Evolutionary conservation across 2,113 vertebrate genomes (phyloP).

Genomic region (Eupsittula cactorum): DNA sequence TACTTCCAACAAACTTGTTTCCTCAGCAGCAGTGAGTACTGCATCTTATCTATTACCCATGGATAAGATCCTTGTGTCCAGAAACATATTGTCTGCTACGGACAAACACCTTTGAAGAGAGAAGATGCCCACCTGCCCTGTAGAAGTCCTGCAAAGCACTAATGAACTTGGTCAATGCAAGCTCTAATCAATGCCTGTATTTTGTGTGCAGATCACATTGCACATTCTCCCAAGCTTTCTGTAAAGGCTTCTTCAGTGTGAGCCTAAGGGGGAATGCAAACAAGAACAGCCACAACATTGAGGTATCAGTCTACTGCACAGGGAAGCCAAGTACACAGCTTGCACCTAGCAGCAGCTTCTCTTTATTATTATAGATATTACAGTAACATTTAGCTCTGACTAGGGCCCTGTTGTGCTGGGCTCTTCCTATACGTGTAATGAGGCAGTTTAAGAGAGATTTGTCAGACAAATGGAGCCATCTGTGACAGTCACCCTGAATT

Average conservation of each 20-base stretch:
- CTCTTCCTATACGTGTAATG: not conserved
- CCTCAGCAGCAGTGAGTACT: not conserved
- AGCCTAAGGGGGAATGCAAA: not conserved
- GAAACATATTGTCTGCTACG: not conserved
- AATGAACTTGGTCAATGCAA: not conserved
- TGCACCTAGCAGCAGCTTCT: not conserved
- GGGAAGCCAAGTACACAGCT: not conserved
- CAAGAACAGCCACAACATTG: not conserved
- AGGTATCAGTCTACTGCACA: not conserved
- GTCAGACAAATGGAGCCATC: not conserved
- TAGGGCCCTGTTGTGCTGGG: not conserved
- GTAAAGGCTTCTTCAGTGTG: not conserved
- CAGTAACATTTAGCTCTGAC: not conserved
- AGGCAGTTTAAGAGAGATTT: not conserved
- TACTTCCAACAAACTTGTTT: not conserved
- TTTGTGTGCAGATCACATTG: too few relatives aligned
- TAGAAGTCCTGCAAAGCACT: not conserved
- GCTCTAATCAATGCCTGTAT: rapidly evolving
- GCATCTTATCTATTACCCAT: not conserved
- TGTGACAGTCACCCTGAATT: not conserved
- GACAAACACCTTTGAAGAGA: not conserved
- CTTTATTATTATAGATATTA: not conserved
- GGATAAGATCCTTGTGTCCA: not conserved
- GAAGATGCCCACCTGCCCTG: not conserved
- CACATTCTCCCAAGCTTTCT: not conserved